Percentiles rank a stretch among this genome's conserved stretches.
Conservation (phyloP, 2,797 vertebrate genomes). For the Knipowitschia caucasica region DNA sequence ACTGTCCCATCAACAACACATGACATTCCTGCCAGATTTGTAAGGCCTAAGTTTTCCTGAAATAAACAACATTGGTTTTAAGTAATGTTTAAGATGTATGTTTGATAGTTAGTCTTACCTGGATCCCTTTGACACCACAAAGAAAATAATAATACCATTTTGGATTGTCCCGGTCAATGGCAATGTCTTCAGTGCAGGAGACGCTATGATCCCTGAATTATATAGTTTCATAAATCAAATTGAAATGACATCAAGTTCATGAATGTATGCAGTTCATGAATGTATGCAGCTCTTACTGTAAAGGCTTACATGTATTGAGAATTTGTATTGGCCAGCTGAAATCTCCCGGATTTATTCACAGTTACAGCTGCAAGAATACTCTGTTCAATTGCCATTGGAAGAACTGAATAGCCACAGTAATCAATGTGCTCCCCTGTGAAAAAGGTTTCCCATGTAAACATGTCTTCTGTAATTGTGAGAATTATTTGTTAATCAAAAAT, state of each 20-base stretch:
- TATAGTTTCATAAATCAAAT: too few species aligned
- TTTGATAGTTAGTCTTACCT: slow-evolving; percentile 74
- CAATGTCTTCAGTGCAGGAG: slow-evolving; percentile 73
- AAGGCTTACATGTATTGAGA: slow-evolving; percentile 84
- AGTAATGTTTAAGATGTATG: not conserved
- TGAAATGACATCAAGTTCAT: too few species aligned
- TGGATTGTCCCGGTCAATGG: slow-evolving; percentile 87
- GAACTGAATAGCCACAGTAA: slow-evolving; percentile 96
- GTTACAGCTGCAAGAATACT: slow-evolving; percentile 90
- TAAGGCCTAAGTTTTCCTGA: slow-evolving; percentile 85
- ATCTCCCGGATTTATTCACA: slow-evolving; percentile 72
- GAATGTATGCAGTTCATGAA: too few species aligned
- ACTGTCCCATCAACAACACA: slow-evolving; percentile 91
- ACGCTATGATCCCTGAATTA: slow-evolving; percentile 84
- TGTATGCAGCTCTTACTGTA: not conserved
- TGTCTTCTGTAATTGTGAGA: not conserved
- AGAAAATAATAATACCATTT: slow-evolving; percentile 95
- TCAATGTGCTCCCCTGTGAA: slow-evolving; percentile 92
- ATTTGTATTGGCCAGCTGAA: slow-evolving; percentile 85
- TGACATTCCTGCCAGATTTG: slow-evolving; percentile 82
- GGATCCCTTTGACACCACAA: slow-evolving; percentile 95
- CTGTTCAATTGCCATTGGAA: slow-evolving; percentile 97
- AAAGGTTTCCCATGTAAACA: not conserved
- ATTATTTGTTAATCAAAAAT: not conserved
- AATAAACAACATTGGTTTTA: slow-evolving; percentile 27